Conservation (phyloP, 2,888 invertebrate genomes). For the Gari tellinella region DNA sequence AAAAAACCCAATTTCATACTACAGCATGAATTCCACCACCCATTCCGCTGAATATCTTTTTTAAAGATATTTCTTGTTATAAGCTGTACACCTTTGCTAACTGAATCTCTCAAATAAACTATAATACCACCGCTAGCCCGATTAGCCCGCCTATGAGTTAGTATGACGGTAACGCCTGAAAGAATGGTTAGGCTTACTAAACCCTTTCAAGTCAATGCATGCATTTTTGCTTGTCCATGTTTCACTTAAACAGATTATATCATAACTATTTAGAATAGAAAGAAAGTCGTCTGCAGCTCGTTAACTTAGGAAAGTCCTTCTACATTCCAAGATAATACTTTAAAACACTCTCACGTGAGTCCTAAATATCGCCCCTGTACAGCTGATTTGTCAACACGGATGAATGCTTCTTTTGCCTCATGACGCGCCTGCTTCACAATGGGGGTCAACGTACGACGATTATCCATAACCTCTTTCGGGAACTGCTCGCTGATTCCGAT, state of each 20-base stretch:
- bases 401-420: no score
- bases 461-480: constrained; percentile 34
- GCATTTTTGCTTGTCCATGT: no score
- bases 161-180: background rate
- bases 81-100: constrained; percentile 1
- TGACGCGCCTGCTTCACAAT: constrained; percentile 23
- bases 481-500: constrained; percentile 37
- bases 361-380: no score
- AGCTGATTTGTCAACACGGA: no score
- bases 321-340: constrained; percentile 16
- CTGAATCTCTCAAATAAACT: background rate
- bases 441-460: constrained; percentile 24
- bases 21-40: no score
- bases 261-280: no score
- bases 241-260: no score
- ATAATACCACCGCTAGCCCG: no score
- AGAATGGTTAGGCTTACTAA: constrained; percentile 1
- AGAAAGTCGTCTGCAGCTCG: background rate
- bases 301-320: constrained; percentile 9
- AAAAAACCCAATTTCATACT: no score
- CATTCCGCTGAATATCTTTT: no score
- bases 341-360: constrained; percentile 12
- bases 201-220: no score
- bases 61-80: no score
- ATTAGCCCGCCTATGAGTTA: background rate